These are phyloP conservation scores for Etheostoma perlongum DNA, from an alignment of 2,797 vertebrate genomes.

Conservation along the genomic window DNA sequence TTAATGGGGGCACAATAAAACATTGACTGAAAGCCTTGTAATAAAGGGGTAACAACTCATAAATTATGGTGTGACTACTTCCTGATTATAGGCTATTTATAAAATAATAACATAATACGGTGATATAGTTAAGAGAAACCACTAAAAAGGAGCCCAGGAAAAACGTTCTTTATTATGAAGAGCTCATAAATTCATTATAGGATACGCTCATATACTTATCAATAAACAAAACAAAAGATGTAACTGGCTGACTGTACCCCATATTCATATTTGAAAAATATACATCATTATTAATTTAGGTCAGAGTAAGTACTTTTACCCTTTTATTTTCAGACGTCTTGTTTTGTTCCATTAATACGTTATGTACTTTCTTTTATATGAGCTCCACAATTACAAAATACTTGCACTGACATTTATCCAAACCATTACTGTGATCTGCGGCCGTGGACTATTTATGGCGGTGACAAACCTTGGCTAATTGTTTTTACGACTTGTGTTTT, in stretches of 20 bases:
- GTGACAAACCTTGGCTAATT: conserved; percentile 36
- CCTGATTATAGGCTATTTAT: not conserved
- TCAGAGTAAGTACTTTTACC: not conserved
- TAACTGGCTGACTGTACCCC: too few relatives aligned
- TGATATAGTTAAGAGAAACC: not conserved
- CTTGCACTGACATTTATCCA: conserved; percentile 16
- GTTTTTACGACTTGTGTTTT: conserved; percentile 15
- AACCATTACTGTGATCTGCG: conserved; percentile 21
- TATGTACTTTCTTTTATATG: conserved; percentile 16
- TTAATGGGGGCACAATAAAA: conserved; percentile 1
- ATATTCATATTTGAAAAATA: not conserved
- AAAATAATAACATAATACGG: not conserved
- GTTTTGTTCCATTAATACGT: not conserved
- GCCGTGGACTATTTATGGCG: not conserved
- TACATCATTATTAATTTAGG: not conserved
- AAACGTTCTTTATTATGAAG: not conserved
- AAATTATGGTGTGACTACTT: conserved; percentile 7
- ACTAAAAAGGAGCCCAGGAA: not conserved
- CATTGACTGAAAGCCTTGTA: not conserved
- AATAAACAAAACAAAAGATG: not conserved
- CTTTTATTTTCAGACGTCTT: not conserved
- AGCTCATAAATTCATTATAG: not conserved
- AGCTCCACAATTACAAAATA: conserved; percentile 29
- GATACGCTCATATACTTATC: not conserved
- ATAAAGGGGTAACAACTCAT: conserved; percentile 4